phyloP scores from a whole-genome alignment of 2,888 invertebrate genomes.

The Lomographa bimaculata region DNA sequence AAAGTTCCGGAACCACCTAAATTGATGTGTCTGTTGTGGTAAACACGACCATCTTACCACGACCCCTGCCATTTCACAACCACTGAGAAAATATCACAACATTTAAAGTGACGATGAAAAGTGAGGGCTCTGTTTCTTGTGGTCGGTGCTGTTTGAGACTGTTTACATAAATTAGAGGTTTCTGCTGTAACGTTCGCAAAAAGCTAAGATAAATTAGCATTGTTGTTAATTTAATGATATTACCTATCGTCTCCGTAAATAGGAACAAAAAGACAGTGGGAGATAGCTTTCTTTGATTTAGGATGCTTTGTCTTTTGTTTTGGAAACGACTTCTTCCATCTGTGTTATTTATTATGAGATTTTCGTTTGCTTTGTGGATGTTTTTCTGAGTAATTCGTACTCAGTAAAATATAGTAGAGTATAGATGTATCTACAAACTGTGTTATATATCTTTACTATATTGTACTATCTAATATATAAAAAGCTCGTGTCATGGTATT shows the following conservation, averaged over 20 bases:
- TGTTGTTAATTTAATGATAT: constrained; percentile 25
- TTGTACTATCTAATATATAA: no score
- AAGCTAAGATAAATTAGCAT: constrained; percentile 29
- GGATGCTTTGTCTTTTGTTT: constrained; percentile 5
- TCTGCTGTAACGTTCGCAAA: constrained; percentile 27
- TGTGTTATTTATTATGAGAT: no score
- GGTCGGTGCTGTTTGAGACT: constrained; percentile 17
- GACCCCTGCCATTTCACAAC: constrained; percentile 10
- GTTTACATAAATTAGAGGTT: constrained; percentile 33
- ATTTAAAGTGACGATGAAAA: constrained; percentile 18
- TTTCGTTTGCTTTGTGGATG: no score
- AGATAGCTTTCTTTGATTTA: constrained; percentile 11
- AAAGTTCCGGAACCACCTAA: constrained; percentile 15
- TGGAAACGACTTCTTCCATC: no score
- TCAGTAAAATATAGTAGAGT: no score
- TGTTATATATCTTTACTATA: no score
- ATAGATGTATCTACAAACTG: no score
- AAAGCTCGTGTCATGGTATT: no score
- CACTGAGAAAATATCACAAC: constrained; percentile 5
- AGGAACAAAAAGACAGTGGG: constrained; percentile 9
- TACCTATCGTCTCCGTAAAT: constrained; percentile 17
- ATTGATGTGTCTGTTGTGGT: constrained; percentile 16
- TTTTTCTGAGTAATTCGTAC: no score
- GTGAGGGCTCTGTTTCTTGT: constrained; percentile 7
- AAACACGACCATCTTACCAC: constrained; percentile 4